Evolutionary conservation across 53 echinoderm and acorn worm species (phyloP), one percentile per base, ranked within the genome.

Genomic region (Luidia sarsii): DNA sequence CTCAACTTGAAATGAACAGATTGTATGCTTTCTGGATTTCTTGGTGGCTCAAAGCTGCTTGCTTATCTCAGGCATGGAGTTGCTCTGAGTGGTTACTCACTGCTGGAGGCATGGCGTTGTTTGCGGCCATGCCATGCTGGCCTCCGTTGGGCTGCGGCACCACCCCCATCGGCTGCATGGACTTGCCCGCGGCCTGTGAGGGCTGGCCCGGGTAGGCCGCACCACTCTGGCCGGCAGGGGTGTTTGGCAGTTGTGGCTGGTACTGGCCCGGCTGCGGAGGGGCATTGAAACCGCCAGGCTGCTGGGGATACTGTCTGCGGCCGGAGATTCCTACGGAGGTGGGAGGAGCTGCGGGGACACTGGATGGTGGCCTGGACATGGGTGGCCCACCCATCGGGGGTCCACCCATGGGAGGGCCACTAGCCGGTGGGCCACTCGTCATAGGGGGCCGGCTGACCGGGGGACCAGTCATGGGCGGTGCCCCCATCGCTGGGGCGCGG

Each of bases 231-330:
- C 33, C 39, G 20, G 79, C 19, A 14, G 51, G 51, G n/a, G n/a
- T n/a, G n/a, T n/a, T n/a, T 50, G 81, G 51, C 10, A 43, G 70
- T 9, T 46, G 56, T 27, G 77, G 79, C 31, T 72, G 71, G 39
- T 79, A 66, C 57, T 55, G 61, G 31, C 74, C 88, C 1, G 85
- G 69, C 71, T 62, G 79, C 70, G 90, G 86, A 36, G 71, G 81
- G 18, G 41, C 29, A 69, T 64, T 83, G 66, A 81, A 88, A 32
- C 64, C 29, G 7, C 81, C 70, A n/a, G n/a, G n/a, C 53, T 94
- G 94, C 24, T 87, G 87, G 14, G 95, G 95, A 50, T 95, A 95
- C 68, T 92, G 89, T 60, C 95, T 89, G 75, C 83, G 80, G n/a
- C 92, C 92, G 62, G 83, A 3, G n/a, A 79, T 50, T 0, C 67